These are phyloP conservation scores for Epizoanthus illoricatus DNA, from an alignment of 92 coral and sea anemone species.

Conservation along the genomic window DNA sequence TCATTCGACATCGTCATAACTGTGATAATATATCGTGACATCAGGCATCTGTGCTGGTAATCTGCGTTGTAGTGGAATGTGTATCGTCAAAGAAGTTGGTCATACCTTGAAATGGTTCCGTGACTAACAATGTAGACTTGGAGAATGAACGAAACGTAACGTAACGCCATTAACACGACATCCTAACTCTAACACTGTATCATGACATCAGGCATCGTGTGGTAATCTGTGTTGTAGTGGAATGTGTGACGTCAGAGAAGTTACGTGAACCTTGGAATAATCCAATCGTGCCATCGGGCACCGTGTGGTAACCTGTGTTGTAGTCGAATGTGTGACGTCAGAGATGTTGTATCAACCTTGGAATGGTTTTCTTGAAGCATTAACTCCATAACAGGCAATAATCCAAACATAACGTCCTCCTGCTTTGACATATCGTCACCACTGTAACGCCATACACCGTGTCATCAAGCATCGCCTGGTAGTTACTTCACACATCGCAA, in stretches of 20 bases:
- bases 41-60: background rate
- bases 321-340: background rate
- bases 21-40: background rate
- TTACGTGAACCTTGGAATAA: too few relatives aligned
- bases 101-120: too few relatives aligned
- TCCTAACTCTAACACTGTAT: background rate
- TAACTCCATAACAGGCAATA: background rate
- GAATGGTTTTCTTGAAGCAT: too few relatives aligned
- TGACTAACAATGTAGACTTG: too few relatives aligned
- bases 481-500: background rate
- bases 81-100: too few relatives aligned
- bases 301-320: too few relatives aligned
- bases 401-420: too few relatives aligned
- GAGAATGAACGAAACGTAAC: too few relatives aligned
- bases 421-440: too few relatives aligned
- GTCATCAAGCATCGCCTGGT: background rate
- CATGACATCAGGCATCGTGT: background rate
- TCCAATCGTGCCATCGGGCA: background rate
- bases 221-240: too few relatives aligned
- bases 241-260: too few relatives aligned
- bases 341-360: too few relatives aligned
- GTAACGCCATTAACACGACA: background rate
- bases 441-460: background rate
- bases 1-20: background rate
- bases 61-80: background rate